Evolutionary conservation across 2,888 invertebrate species (phyloP).

Genomic region (Microchrysa polita): DNA sequence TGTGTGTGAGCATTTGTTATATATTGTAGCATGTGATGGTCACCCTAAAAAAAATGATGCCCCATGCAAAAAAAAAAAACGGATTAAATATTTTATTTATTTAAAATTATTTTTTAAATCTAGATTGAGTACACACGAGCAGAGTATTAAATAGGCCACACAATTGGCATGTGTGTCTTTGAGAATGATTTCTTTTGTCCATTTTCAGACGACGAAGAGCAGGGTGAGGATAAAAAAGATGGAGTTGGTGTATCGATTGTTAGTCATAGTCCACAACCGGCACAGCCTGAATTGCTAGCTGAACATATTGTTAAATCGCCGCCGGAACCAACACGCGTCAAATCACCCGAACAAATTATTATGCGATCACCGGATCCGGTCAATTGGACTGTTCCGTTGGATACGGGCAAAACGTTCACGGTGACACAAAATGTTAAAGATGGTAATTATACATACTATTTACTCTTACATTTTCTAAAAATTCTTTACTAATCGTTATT

Average conservation of each 20-base stretch:
- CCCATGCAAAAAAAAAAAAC: no score
- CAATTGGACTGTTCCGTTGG: slow-evolving; percentile 93
- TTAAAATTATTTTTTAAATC: no score
- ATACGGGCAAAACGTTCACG: slow-evolving; percentile 92
- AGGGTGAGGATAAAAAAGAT: slow-evolving; percentile 55
- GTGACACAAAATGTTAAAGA: slow-evolving; percentile 91
- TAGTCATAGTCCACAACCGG: slow-evolving; percentile 62
- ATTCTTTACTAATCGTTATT: no score
- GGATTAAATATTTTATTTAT: no score
- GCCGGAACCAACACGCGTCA: slow-evolving; percentile 91
- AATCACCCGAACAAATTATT: slow-evolving; percentile 91
- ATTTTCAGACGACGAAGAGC: slow-evolving; percentile 60
- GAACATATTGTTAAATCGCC: slow-evolving; percentile 89
- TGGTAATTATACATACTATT: slow-evolving; percentile 68
- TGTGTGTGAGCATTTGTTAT: slow-evolving; percentile 10
- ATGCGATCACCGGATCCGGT: slow-evolving; percentile 94
- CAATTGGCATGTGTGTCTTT: no score
- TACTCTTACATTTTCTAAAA: no score
- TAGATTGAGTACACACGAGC: not conserved
- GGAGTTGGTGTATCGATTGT: slow-evolving; percentile 61
- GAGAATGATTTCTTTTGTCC: slow-evolving; percentile 37
- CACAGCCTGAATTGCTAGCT: slow-evolving; percentile 57
- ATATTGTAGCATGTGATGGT: slow-evolving; percentile 21
- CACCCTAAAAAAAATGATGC: not conserved
- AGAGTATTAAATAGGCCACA: slow-evolving; percentile 16